These are phyloP conservation scores for Agonum fuliginosum DNA, from an alignment of 2,888 invertebrate species.

Conservation along the genomic window DNA sequence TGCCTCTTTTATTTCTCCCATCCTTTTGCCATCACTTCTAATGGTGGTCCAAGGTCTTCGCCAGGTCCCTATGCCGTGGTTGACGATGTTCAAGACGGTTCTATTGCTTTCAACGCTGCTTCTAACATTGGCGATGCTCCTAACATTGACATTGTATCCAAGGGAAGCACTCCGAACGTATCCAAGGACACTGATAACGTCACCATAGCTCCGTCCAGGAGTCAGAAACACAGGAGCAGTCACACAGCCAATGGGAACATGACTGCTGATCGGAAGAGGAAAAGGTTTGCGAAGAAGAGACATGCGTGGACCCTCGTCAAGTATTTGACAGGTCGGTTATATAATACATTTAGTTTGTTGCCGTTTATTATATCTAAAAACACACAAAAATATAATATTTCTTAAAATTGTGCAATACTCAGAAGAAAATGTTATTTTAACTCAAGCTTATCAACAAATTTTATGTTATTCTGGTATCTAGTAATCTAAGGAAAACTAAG, in stretches of 20 bases:
- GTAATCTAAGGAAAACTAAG: no score
- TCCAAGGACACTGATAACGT: neutral
- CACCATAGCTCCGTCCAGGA: neutral
- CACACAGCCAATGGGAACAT: conserved; percentile 13
- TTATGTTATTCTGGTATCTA: no score
- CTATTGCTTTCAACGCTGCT: neutral
- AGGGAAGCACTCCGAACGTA: neutral
- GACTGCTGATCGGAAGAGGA: conserved; percentile 11
- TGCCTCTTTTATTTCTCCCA: conserved; percentile 77
- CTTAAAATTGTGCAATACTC: no score
- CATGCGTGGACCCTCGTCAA: conserved; percentile 49
- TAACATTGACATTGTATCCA: neutral
- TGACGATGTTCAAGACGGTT: neutral
- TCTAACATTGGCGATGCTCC: neutral
- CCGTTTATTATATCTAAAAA: neutral
- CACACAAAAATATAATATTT: no score
- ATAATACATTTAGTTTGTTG: neutral
- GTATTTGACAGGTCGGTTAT: conserved; percentile 52
- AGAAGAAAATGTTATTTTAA: neutral
- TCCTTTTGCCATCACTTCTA: conserved; percentile 76
- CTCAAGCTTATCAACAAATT: no score
- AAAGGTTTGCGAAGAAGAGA: conserved; percentile 35
- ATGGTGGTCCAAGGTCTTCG: conserved; percentile 69
- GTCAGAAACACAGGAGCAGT: conserved; percentile 15
- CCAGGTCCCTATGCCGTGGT: conserved; percentile 48